These are phyloP conservation scores for Glaucopsyche alexis DNA, from an alignment of 2,888 invertebrate genomes.

Conservation along the genomic window DNA sequence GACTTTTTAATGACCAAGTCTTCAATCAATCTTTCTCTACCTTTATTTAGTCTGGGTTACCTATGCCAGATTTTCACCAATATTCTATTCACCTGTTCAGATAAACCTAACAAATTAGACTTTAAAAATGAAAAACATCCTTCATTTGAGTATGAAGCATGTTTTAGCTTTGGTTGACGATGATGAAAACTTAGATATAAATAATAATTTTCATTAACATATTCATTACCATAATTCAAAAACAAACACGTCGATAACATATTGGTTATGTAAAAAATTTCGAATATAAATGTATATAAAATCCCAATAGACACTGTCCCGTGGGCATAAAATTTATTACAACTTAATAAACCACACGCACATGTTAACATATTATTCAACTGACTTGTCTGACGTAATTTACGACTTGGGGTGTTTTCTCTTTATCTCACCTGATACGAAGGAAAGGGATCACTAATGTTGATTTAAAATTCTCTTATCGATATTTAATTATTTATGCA, in stretches of 20 bases:
- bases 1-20: no score
- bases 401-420: slow-evolving; percentile 64
- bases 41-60: no score
- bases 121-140: no score
- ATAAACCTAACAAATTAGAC: no score
- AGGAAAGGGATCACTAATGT: slow-evolving; percentile 52
- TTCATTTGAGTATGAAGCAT: no score
- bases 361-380: slow-evolving; percentile 69
- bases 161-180: background rate
- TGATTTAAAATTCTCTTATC: slow-evolving; percentile 69
- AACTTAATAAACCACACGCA: slow-evolving; percentile 70
- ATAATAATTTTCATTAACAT: slow-evolving; percentile 1
- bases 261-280: slow-evolving; percentile 4
- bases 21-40: no score
- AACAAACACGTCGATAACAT: slow-evolving; percentile 12
- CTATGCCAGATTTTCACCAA: no score
- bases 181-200: background rate
- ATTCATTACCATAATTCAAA: slow-evolving; percentile 8
- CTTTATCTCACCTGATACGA: slow-evolving; percentile 44
- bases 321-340: slow-evolving; percentile 71
- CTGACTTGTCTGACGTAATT: slow-evolving; percentile 62
- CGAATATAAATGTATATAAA: slow-evolving; percentile 10
- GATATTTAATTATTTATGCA: slow-evolving; percentile 60
- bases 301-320: slow-evolving; percentile 55
- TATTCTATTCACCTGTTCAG: no score